Percentiles rank a stretch among this genome's conserved stretches.
phyloP scores from a whole-genome alignment of 1,140 invertebrate genomes.

The Halictus rubicundus region DNA sequence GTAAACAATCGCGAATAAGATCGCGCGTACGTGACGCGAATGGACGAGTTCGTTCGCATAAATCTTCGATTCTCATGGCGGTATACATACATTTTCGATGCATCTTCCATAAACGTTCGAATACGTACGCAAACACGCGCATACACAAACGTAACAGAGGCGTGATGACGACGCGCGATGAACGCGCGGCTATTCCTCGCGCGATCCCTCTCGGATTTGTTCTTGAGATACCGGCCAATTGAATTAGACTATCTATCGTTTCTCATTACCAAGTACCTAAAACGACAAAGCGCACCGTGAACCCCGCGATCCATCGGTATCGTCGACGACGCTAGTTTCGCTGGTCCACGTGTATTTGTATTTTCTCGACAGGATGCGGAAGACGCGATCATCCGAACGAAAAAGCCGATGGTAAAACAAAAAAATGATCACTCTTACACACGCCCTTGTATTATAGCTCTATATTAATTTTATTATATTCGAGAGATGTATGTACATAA shows the following conservation, averaged over 20 bases:
- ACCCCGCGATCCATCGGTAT: slow-evolving; percentile 26
- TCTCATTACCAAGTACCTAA: slow-evolving; percentile 59
- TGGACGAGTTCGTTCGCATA: slow-evolving; percentile 28
- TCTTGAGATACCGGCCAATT: slow-evolving; percentile 47
- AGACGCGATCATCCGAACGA: slow-evolving; percentile 1
- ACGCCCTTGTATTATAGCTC: slow-evolving; percentile 72
- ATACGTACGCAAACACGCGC: not conserved
- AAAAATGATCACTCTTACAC: slow-evolving; percentile 45
- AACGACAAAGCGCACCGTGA: slow-evolving; percentile 45
- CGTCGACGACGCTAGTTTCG: slow-evolving; percentile 9
- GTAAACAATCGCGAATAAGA: not conserved
- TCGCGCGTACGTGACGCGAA: not conserved
- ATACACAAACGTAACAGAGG: not conserved
- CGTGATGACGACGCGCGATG: not conserved
- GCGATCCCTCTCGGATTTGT: slow-evolving; percentile 42
- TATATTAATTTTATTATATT: slow-evolving; percentile 70
- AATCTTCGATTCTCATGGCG: slow-evolving; percentile 8
- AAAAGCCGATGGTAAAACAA: not conserved
- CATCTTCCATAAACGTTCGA: slow-evolving; percentile 16
- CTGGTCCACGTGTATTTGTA: not conserved
- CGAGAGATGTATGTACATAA: slow-evolving; percentile 72
- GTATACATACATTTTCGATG: slow-evolving; percentile 34
- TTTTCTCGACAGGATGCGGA: slow-evolving; percentile 20
- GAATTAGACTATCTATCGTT: slow-evolving; percentile 49
- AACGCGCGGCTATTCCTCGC: not conserved